Conservation (phyloP, 2,888 invertebrate species). For the Agrilus biguttatus region DNA sequence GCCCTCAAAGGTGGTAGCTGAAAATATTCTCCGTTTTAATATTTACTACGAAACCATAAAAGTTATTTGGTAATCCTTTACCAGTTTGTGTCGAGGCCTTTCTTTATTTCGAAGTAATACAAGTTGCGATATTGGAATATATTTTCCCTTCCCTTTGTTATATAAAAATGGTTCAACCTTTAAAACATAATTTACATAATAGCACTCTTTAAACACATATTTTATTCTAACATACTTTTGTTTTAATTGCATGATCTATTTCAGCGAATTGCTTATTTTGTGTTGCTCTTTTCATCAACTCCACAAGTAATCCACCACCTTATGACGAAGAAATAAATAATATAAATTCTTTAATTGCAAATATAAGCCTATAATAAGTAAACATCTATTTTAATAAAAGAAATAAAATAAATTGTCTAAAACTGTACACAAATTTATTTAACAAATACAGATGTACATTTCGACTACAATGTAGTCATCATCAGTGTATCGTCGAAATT, state of each 20-base stretch:
- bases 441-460: no score
- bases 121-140: slow-evolving; percentile 79
- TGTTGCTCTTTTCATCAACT: slow-evolving; percentile 82
- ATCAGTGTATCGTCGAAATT: no score
- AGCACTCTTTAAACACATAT: not conserved
- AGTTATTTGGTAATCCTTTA: slow-evolving; percentile 23
- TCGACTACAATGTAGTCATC: no score
- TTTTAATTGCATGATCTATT: slow-evolving; percentile 83
- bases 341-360: no score
- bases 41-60: no score
- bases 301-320: slow-evolving; percentile 86
- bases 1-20: slow-evolving; percentile 60
- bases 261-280: slow-evolving; percentile 85
- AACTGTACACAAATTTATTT: no score
- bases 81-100: slow-evolving; percentile 64
- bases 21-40: slow-evolving; percentile 2
- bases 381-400: no score
- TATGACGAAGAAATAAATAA: slow-evolving; percentile 3
- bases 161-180: slow-evolving; percentile 80
- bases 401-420: no score
- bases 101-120: slow-evolving; percentile 80
- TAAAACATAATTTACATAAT: slow-evolving; percentile 1
- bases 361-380: no score
- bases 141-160: slow-evolving; percentile 82
- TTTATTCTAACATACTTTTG: slow-evolving; percentile 36